These are phyloP conservation scores for Hyposoter dolosus DNA, from an alignment of 2,888 invertebrate genomes.

Conservation along the genomic window DNA sequence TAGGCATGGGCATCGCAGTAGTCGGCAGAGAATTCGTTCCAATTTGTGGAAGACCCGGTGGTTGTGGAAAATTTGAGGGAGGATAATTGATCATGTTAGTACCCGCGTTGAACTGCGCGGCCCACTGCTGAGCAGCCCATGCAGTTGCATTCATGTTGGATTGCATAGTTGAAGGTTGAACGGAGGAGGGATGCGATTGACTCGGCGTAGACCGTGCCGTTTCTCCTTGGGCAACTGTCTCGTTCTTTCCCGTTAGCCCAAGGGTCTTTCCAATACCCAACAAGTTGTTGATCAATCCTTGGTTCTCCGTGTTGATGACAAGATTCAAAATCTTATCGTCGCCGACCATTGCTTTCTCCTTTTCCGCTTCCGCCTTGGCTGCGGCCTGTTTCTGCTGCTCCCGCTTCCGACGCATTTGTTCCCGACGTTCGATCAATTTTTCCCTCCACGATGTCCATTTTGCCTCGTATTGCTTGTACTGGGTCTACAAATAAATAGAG, in stretches of 20 bases:
- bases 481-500: conserved; percentile 83
- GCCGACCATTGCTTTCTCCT: conserved; percentile 80
- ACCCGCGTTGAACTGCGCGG: conserved; percentile 78
- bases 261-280: conserved; percentile 83
- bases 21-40: conserved; percentile 69
- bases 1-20: conserved; percentile 63
- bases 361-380: conserved; percentile 79
- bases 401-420: conserved; percentile 91
- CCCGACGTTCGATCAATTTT: conserved; percentile 92
- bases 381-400: conserved; percentile 82
- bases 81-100: conserved; percentile 72
- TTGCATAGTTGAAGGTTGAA: conserved; percentile 66
- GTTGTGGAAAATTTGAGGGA: conserved; percentile 47
- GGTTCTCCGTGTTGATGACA: conserved; percentile 82
- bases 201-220: conserved; percentile 64
- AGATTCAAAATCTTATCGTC: conserved; percentile 83
- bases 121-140: conserved; percentile 82
- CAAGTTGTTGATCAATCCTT: conserved; percentile 82
- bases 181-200: conserved; percentile 13
- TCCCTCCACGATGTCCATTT: conserved; percentile 95
- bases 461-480: conserved; percentile 93
- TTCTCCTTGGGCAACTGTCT: conserved; percentile 54
- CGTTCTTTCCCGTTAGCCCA: conserved; percentile 81
- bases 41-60: conserved; percentile 66
- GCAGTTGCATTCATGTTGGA: conserved; percentile 76